These are phyloP conservation scores for Euura lappo DNA, from an alignment of 1,140 invertebrate species.

Conservation along the genomic window DNA sequence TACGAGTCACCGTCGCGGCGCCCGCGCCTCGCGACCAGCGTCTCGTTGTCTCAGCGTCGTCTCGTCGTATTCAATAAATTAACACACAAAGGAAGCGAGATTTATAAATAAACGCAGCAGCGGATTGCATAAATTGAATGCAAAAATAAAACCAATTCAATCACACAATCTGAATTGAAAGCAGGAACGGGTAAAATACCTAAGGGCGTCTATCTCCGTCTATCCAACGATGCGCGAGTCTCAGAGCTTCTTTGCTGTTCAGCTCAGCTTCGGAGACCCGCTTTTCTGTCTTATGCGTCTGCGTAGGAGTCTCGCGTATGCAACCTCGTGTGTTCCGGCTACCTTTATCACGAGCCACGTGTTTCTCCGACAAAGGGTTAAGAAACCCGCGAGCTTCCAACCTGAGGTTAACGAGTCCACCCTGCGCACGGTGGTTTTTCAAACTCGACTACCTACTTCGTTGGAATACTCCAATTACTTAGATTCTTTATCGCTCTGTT, in stretches of 20 bases:
- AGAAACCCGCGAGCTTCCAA: too few relatives aligned
- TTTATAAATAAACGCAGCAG: slow-evolving; percentile 47
- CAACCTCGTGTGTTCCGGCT: too few relatives aligned
- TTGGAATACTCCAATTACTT: too few relatives aligned
- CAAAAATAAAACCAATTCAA: slow-evolving; percentile 44
- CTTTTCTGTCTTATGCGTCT: background rate
- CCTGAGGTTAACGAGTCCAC: too few relatives aligned
- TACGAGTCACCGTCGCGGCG: slow-evolving; percentile 19
- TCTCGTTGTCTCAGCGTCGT: background rate
- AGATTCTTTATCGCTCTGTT: too few relatives aligned
- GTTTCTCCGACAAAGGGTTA: too few relatives aligned
- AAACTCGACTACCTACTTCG: too few relatives aligned
- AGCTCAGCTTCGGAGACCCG: background rate
- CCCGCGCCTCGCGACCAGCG: slow-evolving; percentile 12
- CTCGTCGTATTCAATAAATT: slow-evolving; percentile 44
- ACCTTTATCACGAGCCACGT: too few relatives aligned
- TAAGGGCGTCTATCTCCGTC: slow-evolving; percentile 9
- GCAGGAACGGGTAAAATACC: slow-evolving; percentile 32
- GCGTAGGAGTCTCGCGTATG: too few relatives aligned
- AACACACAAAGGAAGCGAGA: slow-evolving; percentile 57
- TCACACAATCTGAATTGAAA: slow-evolving; percentile 57
- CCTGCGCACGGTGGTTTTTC: too few relatives aligned
- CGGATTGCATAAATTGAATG: slow-evolving; percentile 55
- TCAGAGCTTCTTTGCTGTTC: background rate
- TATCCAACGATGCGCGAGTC: background rate